Base-by-base conservation (phyloP, 2,797 vertebrate species). In the Pipistrellus pipistrellus region DNA sequence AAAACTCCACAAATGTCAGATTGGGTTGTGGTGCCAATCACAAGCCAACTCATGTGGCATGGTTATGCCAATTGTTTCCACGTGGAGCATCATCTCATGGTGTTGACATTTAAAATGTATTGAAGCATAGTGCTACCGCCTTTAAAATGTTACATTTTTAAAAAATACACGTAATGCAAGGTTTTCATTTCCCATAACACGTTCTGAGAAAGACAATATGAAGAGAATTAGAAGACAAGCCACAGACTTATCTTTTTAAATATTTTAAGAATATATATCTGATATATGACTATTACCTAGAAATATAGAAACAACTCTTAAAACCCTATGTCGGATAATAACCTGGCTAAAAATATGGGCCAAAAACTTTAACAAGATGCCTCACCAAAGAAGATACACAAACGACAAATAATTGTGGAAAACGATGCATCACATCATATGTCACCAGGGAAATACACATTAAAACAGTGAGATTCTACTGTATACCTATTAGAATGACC, bases 141-240 rank as follows among this genome's bases (percentile, higher is more conserved):
- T 18, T 69, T 44, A 59, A 72, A 72, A 72, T 88, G 2, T 86
- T 76, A 76, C n/a, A 62, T 62, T 87, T 87, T 87, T 87, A 53
- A 15, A 64, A 84, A 86, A 21, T 68, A 53, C 32, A 59, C 17
- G 46, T 59, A 69, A 18, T 12, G 8, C 59, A 73, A 51, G 3
- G 85, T 77, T 85, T n/a, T 35, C 53, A 85, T 51, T 69, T 64
- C 14, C 21, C 11, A 68, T 71, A 71, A 87, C 53, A 35, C 81
- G 23, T 38, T 86, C 14, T 81, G 14, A 72, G 30, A 73, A n/a
- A 27, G 64, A 32, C 15, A 85, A 20, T 38, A 57, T 86, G 18
- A 48, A 59, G 38, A 81, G 23, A 57, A 48, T 48, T 73, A 90
- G 30, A 53, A 73, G 23, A 20, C 3, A 90, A 66, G 11, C 6